Percentiles rank a stretch among this genome's conserved stretches.
Evolutionary conservation across 1,140 invertebrate genomes (phyloP).

Genomic region (Colletes latitarsis): DNA sequence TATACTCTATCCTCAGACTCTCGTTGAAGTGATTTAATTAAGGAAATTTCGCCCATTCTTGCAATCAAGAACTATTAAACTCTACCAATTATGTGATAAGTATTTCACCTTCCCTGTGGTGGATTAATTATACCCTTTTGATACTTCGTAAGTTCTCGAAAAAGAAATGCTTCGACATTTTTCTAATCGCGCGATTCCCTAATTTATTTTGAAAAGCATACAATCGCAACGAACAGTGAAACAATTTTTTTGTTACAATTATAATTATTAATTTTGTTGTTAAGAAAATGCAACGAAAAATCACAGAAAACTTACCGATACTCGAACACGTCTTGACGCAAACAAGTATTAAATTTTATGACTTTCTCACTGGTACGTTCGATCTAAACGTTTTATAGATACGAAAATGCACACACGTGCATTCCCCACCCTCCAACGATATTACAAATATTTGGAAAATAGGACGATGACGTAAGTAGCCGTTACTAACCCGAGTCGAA

Average conservation of each 20-base stretch:
- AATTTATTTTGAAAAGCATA: too few species aligned
- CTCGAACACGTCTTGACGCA: neutral
- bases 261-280: neutral
- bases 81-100: neutral
- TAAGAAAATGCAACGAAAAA: neutral
- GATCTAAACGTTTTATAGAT: neutral
- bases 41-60: neutral
- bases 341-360: neutral
- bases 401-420: neutral
- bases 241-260: too few species aligned
- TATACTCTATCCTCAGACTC: neutral
- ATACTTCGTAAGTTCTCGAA: too few species aligned
- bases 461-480: neutral
- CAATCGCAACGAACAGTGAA: too few species aligned
- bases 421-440: neutral
- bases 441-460: conserved; percentile 24
- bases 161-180: too few species aligned
- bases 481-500: neutral
- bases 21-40: neutral
- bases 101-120: too few species aligned
- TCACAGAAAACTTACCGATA: neutral
- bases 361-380: neutral
- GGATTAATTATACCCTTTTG: too few species aligned
- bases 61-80: neutral
- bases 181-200: too few species aligned